These are phyloP conservation scores for Capromys pilorides DNA, from an alignment of 2,797 vertebrate genomes.

Conservation along the genomic window DNA sequence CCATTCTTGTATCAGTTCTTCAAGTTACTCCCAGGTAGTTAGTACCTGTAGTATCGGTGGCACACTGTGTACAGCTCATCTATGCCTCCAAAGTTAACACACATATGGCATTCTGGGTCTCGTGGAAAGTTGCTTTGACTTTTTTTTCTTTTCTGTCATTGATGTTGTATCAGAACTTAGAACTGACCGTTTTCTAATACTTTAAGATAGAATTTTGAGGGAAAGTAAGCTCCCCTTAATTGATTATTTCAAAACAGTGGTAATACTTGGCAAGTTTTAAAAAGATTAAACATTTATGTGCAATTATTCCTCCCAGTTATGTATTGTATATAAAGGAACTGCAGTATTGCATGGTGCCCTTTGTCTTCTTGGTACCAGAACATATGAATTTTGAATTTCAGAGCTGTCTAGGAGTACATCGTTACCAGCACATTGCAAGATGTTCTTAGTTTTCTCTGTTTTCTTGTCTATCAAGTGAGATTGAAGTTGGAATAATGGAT, in stretches of 20 bases:
- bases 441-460: background rate
- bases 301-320: background rate
- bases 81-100: background rate
- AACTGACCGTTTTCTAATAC: background rate
- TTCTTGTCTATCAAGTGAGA: background rate
- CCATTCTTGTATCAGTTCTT: background rate
- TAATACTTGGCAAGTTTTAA: background rate
- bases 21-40: fast-evolving
- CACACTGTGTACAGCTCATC: background rate
- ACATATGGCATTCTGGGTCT: background rate
- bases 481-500: background rate
- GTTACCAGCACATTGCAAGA: background rate
- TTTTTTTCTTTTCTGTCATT: background rate
- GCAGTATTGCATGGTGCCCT: background rate
- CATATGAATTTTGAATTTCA: background rate
- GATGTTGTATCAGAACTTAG: background rate
- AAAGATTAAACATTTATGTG: background rate
- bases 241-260: conserved; percentile 25
- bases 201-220: background rate
- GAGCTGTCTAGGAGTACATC: background rate
- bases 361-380: background rate
- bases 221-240: background rate
- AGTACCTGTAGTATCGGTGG: background rate
- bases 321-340: conserved; percentile 18
- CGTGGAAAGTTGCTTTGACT: background rate